Evolutionary conservation across 2,113 vertebrate species (phyloP).

Genomic region (Glaucomys volans): DNA sequence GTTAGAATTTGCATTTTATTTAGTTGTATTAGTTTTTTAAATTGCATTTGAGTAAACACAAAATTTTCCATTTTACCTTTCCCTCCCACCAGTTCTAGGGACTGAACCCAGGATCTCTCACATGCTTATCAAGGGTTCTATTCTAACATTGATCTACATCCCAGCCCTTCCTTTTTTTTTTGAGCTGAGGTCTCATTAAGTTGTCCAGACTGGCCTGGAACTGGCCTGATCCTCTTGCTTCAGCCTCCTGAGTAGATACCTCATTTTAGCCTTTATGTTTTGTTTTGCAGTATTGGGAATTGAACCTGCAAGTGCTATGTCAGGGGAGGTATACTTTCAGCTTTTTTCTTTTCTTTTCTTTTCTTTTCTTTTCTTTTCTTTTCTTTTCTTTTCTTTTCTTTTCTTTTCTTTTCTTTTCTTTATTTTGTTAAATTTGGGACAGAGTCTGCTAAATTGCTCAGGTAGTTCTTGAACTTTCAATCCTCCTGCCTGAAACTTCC

Average conservation of each 20-base stretch:
- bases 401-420: background rate
- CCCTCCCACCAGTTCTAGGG: background rate
- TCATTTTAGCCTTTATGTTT: too few relatives aligned
- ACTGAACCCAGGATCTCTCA: background rate
- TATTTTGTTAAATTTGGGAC: background rate
- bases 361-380: background rate
- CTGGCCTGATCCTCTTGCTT: background rate
- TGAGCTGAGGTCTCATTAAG: background rate
- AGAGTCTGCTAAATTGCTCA: background rate
- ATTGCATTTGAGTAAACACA: background rate
- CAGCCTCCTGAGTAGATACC: background rate
- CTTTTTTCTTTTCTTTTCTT: too few relatives aligned
- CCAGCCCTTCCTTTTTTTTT: background rate
- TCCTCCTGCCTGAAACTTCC: too few relatives aligned
- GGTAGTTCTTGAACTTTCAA: too few relatives aligned
- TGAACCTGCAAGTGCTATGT: too few relatives aligned
- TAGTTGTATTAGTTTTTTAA: background rate
- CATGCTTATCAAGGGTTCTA: background rate
- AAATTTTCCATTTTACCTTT: background rate
- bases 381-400: too few relatives aligned
- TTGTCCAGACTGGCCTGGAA: background rate
- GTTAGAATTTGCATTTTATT: constrained; percentile 32
- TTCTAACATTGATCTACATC: background rate
- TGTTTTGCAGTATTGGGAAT: too few relatives aligned
- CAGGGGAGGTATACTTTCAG: background rate